These are phyloP conservation scores for Polymixis lichenea DNA, from an alignment of 2,888 invertebrate genomes.

Conservation along the genomic window DNA sequence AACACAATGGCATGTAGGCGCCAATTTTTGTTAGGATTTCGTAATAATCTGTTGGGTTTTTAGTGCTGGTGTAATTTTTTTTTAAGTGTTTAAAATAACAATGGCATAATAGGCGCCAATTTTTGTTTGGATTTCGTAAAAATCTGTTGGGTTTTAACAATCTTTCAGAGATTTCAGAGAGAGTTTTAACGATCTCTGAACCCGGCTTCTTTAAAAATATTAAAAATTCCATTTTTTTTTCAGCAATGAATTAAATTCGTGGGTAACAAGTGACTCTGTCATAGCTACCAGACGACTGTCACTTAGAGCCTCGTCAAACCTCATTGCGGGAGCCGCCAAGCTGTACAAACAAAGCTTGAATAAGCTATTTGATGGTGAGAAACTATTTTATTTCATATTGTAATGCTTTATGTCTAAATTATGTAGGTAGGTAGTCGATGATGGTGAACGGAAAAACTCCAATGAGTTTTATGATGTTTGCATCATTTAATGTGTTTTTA, in stretches of 20 bases:
- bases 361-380: constrained; percentile 67
- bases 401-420: neutral
- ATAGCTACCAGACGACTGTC: constrained; percentile 64
- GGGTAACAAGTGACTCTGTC: constrained; percentile 58
- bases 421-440: neutral
- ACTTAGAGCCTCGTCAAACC: constrained; percentile 68
- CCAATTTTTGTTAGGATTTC: neutral
- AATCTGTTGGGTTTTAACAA: no score
- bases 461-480: no score
- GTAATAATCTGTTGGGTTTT: neutral
- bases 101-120: no score
- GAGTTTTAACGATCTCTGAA: neutral
- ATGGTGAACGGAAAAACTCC: no score
- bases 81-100: no score
- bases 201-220: neutral
- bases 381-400: neutral
- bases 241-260: constrained; percentile 66
- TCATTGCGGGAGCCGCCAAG: constrained; percentile 69
- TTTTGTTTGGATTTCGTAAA: no score
- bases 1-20: fast-evolving
- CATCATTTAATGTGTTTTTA: no score
- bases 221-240: neutral
- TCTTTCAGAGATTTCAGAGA: no score
- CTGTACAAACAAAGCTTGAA: constrained; percentile 66
- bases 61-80: no score